These are phyloP conservation scores for Zaprionus nigranus DNA, from an alignment of 1,140 invertebrate genomes.

Conservation along the genomic window DNA sequence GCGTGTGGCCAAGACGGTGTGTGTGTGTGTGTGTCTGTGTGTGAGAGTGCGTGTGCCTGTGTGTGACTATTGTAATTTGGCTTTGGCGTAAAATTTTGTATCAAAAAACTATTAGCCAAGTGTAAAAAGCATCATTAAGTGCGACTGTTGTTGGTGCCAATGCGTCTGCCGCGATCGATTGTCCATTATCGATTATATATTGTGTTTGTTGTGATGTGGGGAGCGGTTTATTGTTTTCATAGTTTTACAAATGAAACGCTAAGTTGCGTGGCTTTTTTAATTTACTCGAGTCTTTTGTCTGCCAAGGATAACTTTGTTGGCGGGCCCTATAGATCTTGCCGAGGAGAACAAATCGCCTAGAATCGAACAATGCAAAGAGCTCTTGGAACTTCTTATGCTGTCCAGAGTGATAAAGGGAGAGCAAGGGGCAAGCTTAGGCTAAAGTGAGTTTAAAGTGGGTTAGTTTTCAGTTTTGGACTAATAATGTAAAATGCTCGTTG, in stretches of 20 bases:
- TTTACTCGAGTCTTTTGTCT: slow-evolving; percentile 58
- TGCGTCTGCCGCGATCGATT: slow-evolving; percentile 56
- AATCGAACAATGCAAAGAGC: slow-evolving; percentile 1
- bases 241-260: slow-evolving; percentile 55
- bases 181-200: slow-evolving; percentile 38
- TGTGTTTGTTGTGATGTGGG: slow-evolving; percentile 9
- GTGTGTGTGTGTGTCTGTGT: slow-evolving; percentile 8
- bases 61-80: slow-evolving; percentile 64
- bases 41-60: slow-evolving; percentile 23
- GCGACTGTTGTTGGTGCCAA: slow-evolving; percentile 58
- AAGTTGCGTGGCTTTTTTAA: slow-evolving; percentile 62
- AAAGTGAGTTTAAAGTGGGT: no score
- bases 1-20: slow-evolving; percentile 65
- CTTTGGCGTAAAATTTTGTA: slow-evolving; percentile 79
- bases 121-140: slow-evolving; percentile 72
- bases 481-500: no score
- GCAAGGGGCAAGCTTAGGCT: no score
- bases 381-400: background rate
- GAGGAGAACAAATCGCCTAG: slow-evolving; percentile 29
- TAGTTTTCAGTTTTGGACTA: no score
- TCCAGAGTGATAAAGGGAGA: no score
- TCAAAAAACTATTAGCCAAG: slow-evolving; percentile 82
- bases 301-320: slow-evolving; percentile 44
- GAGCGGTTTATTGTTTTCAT: slow-evolving; percentile 38
- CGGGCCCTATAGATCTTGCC: slow-evolving; percentile 56